Conservation (phyloP, 2,797 vertebrate genomes). For the Nyctalus aviator region DNA sequence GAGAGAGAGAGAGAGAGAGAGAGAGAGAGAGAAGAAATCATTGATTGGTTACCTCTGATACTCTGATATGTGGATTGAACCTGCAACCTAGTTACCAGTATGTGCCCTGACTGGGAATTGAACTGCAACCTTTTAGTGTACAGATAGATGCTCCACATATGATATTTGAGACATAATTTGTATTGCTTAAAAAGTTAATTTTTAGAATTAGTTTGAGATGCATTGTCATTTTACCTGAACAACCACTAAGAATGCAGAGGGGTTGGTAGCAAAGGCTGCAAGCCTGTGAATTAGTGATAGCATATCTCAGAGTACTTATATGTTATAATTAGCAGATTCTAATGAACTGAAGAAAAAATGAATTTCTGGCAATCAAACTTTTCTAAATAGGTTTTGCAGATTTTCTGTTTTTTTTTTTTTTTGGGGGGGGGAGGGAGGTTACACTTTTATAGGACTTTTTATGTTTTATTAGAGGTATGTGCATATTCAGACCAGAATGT, state of each 20-base stretch:
- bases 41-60: too few relatives aligned
- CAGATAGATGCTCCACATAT: neutral
- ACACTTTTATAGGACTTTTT: neutral
- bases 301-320: conserved; percentile 57
- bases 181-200: conserved; percentile 33
- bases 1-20: too few relatives aligned
- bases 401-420: neutral
- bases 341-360: conserved; percentile 75
- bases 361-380: conserved; percentile 74
- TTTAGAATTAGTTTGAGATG: conserved; percentile 45
- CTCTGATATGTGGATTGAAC: neutral
- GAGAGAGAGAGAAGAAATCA: too few relatives aligned
- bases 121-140: neutral
- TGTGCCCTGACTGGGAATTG: neutral
- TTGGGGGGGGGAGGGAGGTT: neutral
- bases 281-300: neutral
- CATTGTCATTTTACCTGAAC: conserved; percentile 2
- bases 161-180: conserved; percentile 50
- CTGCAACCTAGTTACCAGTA: neutral
- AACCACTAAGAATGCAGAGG: neutral
- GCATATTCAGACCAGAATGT: neutral
- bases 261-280: conserved; percentile 29
- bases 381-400: conserved; percentile 67
- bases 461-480: conserved; percentile 22
- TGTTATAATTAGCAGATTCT: conserved; percentile 77